Evolutionary conservation across 2,797 vertebrate species (phyloP), one percentile per base, ranked within the genome.

Genomic region (Hyperoplus immaculatus): DNA sequence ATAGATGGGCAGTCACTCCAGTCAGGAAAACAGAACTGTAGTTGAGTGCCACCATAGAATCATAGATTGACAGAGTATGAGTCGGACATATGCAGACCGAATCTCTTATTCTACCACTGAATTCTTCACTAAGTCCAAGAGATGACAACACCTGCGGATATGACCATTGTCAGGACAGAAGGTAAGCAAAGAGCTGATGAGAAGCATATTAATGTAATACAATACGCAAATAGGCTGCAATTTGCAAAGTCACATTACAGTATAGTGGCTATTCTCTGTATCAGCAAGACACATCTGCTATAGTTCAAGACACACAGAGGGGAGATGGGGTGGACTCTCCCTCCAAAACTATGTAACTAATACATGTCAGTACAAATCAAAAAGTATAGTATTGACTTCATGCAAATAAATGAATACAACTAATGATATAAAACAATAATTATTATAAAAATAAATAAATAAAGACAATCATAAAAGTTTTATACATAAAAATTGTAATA

Each of bases 21-120:
- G 29, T 85, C 65, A 83, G 88, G 77, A 84, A 89, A 92, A 92
- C 78, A 89, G 82, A 92, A 89, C 51, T 59, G 10, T 45, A 14
- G 71, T 46, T 18, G 70, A 50, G 62, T 61, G 54, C 46, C 76
- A 83, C 63, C 2, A 3, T 67, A 62, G 75, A 62, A 51, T 83
- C 88, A 88, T 67, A 89, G 71, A 67, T 43, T 38, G 53, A 80
- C 72, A 51, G 77, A 68, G 80, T 47, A 59, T 43, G 79, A 78
- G 55, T 58, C 62, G 72, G 78, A 75, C 49, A 69, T 55, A 72
- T 57, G 74, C 73, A 79, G 56, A 72, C 18, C 3, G 18, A 72
- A 60, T 39, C 50, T 70, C 38, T 54, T 46, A 58, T 47, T n/a
- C 41, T 60, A 36, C 45, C 36, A 49, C 21, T 62, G 11, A 74